Conservation (phyloP, 1,140 invertebrate genomes). For the Lepidurus arcticus region DNA sequence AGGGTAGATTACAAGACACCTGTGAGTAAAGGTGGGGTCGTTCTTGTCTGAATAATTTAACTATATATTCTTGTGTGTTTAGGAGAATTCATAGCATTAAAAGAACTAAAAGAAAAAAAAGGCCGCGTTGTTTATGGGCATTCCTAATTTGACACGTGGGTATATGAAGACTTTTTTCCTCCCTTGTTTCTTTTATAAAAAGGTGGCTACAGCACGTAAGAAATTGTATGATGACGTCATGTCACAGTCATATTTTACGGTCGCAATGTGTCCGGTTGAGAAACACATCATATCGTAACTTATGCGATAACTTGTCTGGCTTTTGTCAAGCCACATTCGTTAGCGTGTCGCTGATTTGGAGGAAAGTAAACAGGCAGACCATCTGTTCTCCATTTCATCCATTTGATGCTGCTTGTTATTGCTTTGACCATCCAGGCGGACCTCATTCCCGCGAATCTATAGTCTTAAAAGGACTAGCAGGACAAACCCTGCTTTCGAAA, state of each 20-base stretch:
- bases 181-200: not conserved
- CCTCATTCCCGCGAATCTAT: not conserved
- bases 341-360: not conserved
- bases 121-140: constrained; percentile 6
- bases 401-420: not conserved
- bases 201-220: not conserved
- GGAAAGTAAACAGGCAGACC: not conserved
- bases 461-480: too few species aligned
- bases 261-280: not conserved
- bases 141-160: constrained; percentile 6
- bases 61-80: not conserved
- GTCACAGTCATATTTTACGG: not conserved
- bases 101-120: not conserved
- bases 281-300: not conserved
- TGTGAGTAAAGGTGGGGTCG: not conserved
- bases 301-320: not conserved
- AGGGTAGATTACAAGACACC: not conserved
- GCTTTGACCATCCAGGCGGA: not conserved
- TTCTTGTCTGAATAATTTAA: not conserved
- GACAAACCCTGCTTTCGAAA: too few species aligned
- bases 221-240: not conserved
- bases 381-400: not conserved
- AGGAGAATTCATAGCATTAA: not conserved
- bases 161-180: not conserved
- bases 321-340: not conserved